A percentile compares a stretch with the other conserved stretches of the same genome.
Conservation (phyloP, 1,140 invertebrate species). For the Cyclina sinensis region DNA sequence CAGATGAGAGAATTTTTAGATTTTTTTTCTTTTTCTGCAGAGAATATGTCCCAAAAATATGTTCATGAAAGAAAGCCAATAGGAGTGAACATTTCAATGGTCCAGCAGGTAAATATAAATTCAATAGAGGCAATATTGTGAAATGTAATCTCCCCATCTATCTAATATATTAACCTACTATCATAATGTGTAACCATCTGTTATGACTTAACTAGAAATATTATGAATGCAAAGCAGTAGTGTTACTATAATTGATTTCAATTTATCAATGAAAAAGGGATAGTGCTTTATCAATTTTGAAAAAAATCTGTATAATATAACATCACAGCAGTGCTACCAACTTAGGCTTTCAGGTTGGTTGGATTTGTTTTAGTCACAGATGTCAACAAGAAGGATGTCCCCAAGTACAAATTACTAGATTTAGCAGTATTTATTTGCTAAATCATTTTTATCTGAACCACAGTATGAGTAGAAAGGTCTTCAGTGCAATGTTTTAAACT, state of each 20-base stretch:
- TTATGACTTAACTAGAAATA: too few species aligned
- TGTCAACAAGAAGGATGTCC: not conserved
- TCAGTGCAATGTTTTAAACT: too few species aligned
- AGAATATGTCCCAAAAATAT: not conserved
- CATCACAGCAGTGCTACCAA: not conserved
- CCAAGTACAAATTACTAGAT: not conserved
- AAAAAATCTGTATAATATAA: not conserved
- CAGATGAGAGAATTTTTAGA: conserved; percentile 9
- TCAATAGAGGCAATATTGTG: not conserved
- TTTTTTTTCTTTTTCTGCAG: not conserved
- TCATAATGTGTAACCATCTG: too few species aligned
- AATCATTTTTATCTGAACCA: too few species aligned
- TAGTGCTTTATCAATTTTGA: not conserved
- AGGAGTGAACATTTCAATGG: too few species aligned
- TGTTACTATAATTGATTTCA: not conserved
- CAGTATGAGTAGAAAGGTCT: too few species aligned
- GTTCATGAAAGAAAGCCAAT: not conserved
- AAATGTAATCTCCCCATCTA: not conserved
- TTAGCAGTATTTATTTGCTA: too few species aligned
- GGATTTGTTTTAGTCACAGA: conserved; percentile 16
- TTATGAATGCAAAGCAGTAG: too few species aligned
- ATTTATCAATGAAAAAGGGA: not conserved
- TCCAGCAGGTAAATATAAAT: not conserved
- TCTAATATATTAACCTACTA: too few species aligned
- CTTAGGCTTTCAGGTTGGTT: too few species aligned